A percentile compares a stretch with the other conserved stretches of the same genome.
These are phyloP conservation scores for Leptoteleia sp. DNA, from an alignment of 1,140 invertebrate species.

Conservation along the genomic window DNA sequence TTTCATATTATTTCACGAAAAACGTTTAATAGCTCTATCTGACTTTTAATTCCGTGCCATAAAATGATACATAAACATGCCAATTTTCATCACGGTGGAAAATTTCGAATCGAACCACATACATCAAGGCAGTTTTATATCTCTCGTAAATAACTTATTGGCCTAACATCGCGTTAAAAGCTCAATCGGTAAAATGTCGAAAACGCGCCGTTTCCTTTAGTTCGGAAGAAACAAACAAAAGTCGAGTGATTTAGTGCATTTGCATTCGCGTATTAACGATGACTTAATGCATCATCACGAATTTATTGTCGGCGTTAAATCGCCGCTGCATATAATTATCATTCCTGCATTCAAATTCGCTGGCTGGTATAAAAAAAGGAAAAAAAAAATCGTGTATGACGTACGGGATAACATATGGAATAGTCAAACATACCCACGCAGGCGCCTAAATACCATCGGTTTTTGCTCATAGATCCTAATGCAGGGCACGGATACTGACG, in stretches of 20 bases:
- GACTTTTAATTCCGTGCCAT: too few species aligned
- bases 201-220: constrained; percentile 8
- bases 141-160: constrained; percentile 7
- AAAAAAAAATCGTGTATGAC: too few species aligned
- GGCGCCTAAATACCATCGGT: constrained; percentile 10
- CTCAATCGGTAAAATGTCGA: neutral
- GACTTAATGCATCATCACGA: constrained; percentile 37
- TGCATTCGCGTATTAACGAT: constrained; percentile 12
- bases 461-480: constrained; percentile 14
- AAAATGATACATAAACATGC: too few species aligned
- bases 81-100: too few species aligned
- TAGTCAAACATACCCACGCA: constrained; percentile 8
- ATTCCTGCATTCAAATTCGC: neutral
- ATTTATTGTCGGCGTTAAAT: constrained; percentile 25
- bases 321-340: constrained; percentile 20
- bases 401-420: constrained; percentile 17
- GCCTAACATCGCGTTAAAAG: constrained; percentile 15
- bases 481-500: constrained; percentile 15
- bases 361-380: constrained; percentile 1
- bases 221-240: constrained; percentile 14
- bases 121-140: constrained; percentile 4
- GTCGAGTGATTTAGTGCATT: constrained; percentile 16
- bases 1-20: too few species aligned
- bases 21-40: too few species aligned
- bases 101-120: neutral